Base-by-base conservation (phyloP, 2,797 vertebrate species). In the Lophotriccus pileatus region DNA sequence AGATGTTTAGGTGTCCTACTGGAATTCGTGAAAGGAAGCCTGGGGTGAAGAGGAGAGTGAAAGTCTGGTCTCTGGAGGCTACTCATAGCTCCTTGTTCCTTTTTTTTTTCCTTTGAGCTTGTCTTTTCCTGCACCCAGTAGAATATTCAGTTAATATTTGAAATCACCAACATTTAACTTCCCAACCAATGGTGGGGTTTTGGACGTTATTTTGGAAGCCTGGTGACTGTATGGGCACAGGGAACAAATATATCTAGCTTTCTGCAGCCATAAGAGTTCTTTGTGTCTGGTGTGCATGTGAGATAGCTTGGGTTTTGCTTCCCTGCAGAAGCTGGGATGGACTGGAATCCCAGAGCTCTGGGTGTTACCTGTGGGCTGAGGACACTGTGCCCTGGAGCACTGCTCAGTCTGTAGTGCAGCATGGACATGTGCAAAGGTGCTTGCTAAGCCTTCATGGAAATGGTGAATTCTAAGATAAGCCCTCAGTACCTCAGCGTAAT, bases 401-500 rank as follows among this genome's bases (percentile, higher is more conserved):
- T 76, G 8, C 55, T 63, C 23, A 56, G 62, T 87, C 27, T 72
- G 52, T 91, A 93, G 82, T 94, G 43, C 74, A 93, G 91, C 72
- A 80, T 93, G 92, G 81, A 85, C 62, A 28, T 55, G 63, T 84
- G 89, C 66, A 94, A 96, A 44, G 62, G 62, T 92, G 34, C 80
- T 93, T 93, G 75, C 69, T 94, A 91, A 91, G 69, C 89, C 79
- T 89, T 93, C 83, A 14, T 90, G 92, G 87, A 95, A 94, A 92
- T 89, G 95, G 79, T 94, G 55, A 95, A 89, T 94, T 95, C 90
- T 97, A 39, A 96, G 93, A 96, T 95, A 93, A 94, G 96, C 92
- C 96, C 95, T 95, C 77, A 91, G 79, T 95, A 85, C 95, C 96
- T 98, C 93, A 97, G 94, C 89, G 94, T 95, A 91, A 92, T 95